These are phyloP conservation scores for Aphidius gifuensis DNA, from an alignment of 1,140 invertebrate species.

Conservation along the genomic window DNA sequence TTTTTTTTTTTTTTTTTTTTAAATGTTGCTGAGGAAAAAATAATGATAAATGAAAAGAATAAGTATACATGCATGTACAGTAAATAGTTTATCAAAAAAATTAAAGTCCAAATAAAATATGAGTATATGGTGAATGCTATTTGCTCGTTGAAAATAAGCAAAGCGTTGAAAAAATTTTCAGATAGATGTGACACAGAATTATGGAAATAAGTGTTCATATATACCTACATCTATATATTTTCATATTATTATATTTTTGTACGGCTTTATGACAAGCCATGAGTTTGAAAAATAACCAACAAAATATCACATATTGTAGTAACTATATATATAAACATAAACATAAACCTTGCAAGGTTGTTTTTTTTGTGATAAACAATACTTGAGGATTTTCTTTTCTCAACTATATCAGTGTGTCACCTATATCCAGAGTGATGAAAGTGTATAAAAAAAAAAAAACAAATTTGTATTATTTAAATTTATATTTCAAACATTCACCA, in stretches of 20 bases:
- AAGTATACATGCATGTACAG: not conserved
- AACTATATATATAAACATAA: not conserved
- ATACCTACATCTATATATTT: not conserved
- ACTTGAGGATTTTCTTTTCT: conserved; percentile 9
- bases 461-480: no score
- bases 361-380: conserved; percentile 26
- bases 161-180: conserved; percentile 21
- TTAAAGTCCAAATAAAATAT: conserved; percentile 25
- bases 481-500: no score
- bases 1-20: no score
- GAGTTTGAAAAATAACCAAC: conserved; percentile 26
- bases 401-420: not conserved
- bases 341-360: conserved; percentile 21
- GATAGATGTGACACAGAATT: not conserved
- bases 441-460: not conserved
- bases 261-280: conserved; percentile 27
- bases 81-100: conserved; percentile 18
- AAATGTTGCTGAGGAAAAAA: not conserved
- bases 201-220: no score
- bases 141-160: conserved; percentile 24
- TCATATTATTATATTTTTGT: not conserved
- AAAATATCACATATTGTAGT: conserved; percentile 18
- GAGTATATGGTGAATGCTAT: conserved; percentile 19
- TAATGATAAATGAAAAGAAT: not conserved
- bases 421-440: not conserved